phyloP scores from a whole-genome alignment of 2,797 vertebrate species.

The Cossypha polioptera region DNA sequence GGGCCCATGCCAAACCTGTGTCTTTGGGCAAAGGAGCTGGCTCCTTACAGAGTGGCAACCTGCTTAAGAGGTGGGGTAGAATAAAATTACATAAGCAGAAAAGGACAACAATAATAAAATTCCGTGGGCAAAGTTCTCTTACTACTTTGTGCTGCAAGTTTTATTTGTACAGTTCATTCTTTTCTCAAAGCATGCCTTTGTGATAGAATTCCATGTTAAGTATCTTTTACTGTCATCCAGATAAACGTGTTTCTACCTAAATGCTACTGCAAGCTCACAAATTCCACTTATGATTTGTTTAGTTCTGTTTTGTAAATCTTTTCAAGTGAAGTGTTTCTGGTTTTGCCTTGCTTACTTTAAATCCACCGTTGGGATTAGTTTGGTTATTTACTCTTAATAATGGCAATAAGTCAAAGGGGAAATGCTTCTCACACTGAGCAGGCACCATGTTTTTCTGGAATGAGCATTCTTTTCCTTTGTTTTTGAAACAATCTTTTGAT shows the following conservation, averaged over 20 bases:
- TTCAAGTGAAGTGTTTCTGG: background rate
- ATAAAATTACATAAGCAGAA: background rate
- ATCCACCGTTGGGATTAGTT: background rate
- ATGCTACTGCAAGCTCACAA: background rate
- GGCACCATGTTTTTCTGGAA: slow-evolving; percentile 18
- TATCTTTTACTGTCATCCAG: background rate
- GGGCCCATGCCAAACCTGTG: background rate
- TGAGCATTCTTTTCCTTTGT: slow-evolving; percentile 61
- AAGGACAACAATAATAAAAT: background rate
- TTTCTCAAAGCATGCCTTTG: background rate
- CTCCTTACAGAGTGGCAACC: background rate
- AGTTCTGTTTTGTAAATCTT: background rate
- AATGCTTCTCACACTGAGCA: slow-evolving; percentile 41
- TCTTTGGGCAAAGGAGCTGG: background rate
- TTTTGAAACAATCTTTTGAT: slow-evolving; percentile 57
- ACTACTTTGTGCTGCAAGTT: background rate
- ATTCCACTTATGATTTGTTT: background rate
- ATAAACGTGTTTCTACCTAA: background rate
- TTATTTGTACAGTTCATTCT: background rate
- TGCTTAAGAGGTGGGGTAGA: background rate
- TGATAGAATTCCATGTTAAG: background rate
- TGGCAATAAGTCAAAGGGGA: slow-evolving; percentile 57
- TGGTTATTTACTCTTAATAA: slow-evolving; percentile 35
- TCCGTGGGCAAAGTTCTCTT: background rate
- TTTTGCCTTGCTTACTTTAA: slow-evolving; percentile 46